Base-by-base conservation (phyloP, 2,888 invertebrate species). In the Drosophila maculinotata region DNA sequence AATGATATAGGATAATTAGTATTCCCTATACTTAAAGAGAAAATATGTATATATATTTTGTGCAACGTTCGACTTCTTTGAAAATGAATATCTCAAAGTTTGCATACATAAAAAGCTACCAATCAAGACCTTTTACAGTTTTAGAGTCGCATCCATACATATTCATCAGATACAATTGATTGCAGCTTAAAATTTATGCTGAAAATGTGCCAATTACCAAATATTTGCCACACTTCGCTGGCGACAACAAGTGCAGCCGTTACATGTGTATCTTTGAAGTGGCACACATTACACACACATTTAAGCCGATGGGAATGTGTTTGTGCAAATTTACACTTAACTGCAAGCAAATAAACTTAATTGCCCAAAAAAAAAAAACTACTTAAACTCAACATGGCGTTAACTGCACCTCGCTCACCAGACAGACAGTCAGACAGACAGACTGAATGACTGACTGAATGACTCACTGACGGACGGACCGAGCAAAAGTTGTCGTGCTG, bases 291-390 rank as follows among this genome's bases (percentile, higher is more conserved):
- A 2, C 14, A 25, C 30, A 66, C 66, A 60, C 36, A 45, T 52
- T 38, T 14, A 14, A 42, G 8, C 14, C 48, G 3, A 9, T 36
- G 45, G 2, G 23, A n/a, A 9, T 17, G 25, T 8, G 42, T 51
- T 49, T 26, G 51, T 62, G 65, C 64, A 64, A 70, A 66, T 83
- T 74, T 66, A 64, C 76, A 71, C 79, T 76, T 71, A 81, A 82
- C 79, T 65, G 72, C 69, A 62, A 72, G 81, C 67, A 59, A 81
- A 60, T 67, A 69, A 63, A 81, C 84, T 78, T 81, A 81, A 81
- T 86, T 86, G 79, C 75, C 77, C 72, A 62, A 78, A 64, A 45
- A 14, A 15, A 2, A 15, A 44, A 15, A 23, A 23, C 59, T 54
- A 80, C 70, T 69, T 74, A 78, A 70, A 78, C 66, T 64, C 51